A percentile compares a stretch with the other conserved stretches of the same genome.
Conservation (phyloP, 2,113 vertebrate species). For the Campylomormyrus numenius region DNA sequence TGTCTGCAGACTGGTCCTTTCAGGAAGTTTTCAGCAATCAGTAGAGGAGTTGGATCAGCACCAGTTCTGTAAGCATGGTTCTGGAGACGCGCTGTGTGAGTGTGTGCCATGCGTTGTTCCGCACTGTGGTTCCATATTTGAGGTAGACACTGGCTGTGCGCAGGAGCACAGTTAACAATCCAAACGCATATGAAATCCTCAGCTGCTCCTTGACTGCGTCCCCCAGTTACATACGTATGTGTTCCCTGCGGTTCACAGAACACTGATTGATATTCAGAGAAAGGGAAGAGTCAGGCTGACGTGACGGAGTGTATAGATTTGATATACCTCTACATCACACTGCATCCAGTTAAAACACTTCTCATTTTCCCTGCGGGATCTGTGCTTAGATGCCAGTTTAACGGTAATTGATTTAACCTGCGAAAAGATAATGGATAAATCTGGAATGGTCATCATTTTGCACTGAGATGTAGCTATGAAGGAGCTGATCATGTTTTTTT, state of each 20-base stretch:
- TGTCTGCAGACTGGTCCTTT: not conserved
- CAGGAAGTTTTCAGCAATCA: slow-evolving; percentile 78
- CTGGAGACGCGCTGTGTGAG: slow-evolving; percentile 79
- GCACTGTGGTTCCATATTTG: not conserved
- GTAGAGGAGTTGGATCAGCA: slow-evolving; percentile 78
- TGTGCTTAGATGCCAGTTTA: not conserved
- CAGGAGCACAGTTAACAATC: not conserved
- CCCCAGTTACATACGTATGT: not conserved
- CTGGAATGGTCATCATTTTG: not conserved
- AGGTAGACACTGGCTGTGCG: not conserved
- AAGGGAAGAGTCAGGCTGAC: not conserved
- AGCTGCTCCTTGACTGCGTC: not conserved
- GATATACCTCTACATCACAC: not conserved
- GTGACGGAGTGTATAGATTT: not conserved
- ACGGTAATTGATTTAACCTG: not conserved
- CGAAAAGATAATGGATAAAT: not conserved
- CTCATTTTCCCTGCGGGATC: not conserved
- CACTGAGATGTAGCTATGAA: not conserved
- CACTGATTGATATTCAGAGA: not conserved
- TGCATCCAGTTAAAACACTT: not conserved
- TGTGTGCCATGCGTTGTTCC: not conserved
- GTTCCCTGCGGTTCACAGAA: not conserved
- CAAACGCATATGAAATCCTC: not conserved
- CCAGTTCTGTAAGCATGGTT: slow-evolving; percentile 70
- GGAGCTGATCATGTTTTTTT: not conserved